A percentile compares a stretch with the other conserved stretches of the same genome.
Conservation (phyloP, 2,888 invertebrate species). For the Hydraecia micacea region DNA sequence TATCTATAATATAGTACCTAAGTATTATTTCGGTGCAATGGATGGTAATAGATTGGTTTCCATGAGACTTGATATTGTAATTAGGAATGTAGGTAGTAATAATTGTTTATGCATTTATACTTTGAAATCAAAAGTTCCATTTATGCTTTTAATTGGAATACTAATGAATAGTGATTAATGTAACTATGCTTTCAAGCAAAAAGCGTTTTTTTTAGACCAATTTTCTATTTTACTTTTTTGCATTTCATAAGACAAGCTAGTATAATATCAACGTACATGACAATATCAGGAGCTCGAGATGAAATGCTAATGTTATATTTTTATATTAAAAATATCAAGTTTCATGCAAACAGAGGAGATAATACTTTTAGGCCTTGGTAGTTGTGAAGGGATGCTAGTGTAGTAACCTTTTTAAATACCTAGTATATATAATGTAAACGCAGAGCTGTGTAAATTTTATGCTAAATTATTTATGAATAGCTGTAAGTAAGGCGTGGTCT, state of each 20-base stretch:
- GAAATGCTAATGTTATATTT: conserved; percentile 5
- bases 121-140: conserved; percentile 11
- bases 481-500: conserved; percentile 76
- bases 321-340: conserved; percentile 55
- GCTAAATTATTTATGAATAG: conserved; percentile 88
- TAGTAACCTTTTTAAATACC: conserved; percentile 62
- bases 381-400: conserved; percentile 65
- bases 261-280: neutral
- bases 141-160: neutral
- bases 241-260: conserved; percentile 23
- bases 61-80: conserved; percentile 51
- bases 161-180: conserved; percentile 9
- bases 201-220: conserved; percentile 1
- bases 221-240: conserved; percentile 30
- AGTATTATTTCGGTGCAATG: conserved; percentile 39
- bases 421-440: conserved; percentile 69
- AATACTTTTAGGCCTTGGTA: conserved; percentile 68
- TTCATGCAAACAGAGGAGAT: conserved; percentile 50
- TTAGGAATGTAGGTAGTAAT: neutral
- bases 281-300: conserved; percentile 20
- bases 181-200: conserved; percentile 21
- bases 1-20: conserved; percentile 37
- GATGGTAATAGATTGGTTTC: conserved; percentile 35
- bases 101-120: conserved; percentile 46
- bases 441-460: conserved; percentile 82